Base-by-base conservation (phyloP, 2,797 vertebrate genomes). In the Eremophila alpestris region DNA sequence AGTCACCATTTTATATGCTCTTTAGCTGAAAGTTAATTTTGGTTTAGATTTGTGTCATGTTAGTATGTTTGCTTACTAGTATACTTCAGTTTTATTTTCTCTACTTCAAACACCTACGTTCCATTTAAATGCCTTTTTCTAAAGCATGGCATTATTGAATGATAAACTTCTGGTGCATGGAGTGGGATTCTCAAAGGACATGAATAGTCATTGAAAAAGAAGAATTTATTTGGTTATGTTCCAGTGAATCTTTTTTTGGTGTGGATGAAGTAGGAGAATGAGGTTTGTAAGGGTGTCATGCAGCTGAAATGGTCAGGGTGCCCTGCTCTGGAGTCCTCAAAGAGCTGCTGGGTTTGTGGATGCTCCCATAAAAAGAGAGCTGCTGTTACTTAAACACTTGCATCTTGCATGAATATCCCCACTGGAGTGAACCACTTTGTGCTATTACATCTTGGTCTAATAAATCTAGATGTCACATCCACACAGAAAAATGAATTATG, bases 401-500 rank as follows among this genome's bases (percentile, higher is more conserved):
- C 26, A 26, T 83, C 85, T 64, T 55, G 17, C 59, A 6, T 60
- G 30, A 87, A n/a, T 48, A 79, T 74, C 56, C 82, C 45, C 63
- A 62, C 2, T 13, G 26, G 24, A 76, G 26, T 60, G 54, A 94
- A 40, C 52, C 70, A 67, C 87, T 94, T 93, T 70, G 93, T 83
- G 82, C 27, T 67, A 79, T 90, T 93, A 40, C 70, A 54, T 79
- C 46, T 79, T 89, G 87, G 49, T 41, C 82, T 94, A 77, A 94
- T 95, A 90, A 93, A 93, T 90, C 85, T 38, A 16, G 36, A 71
- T 94, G 90, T 91, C 93, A 64, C 62, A 60, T 38, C 70, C 91
- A 21, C 77, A 60, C 3, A 59, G 80, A 36, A 79, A 73, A 91
- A 67, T 52, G 70, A 89, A 29, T 89, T 77, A 87, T 58, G 86